These are phyloP conservation scores for Ispidina picta DNA, from an alignment of 2,797 vertebrate genomes.

Conservation along the genomic window DNA sequence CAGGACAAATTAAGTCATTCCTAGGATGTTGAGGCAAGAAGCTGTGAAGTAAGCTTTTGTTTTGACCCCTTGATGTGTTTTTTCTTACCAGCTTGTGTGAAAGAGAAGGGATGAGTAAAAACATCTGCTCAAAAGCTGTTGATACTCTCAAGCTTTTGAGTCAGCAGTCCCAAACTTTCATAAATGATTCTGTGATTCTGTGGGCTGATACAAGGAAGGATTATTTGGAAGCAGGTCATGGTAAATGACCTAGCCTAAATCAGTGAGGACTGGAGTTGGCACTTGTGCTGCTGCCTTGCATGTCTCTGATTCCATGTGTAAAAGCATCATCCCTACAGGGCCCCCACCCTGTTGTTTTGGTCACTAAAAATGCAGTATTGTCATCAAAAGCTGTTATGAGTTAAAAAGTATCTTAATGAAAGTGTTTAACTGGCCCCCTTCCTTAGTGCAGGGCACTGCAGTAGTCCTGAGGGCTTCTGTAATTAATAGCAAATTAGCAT, in stretches of 20 bases:
- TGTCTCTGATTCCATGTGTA: background rate
- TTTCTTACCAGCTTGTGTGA: background rate
- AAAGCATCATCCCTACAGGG: accelerated
- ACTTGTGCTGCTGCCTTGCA: background rate
- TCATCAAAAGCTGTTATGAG: background rate
- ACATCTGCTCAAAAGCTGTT: background rate
- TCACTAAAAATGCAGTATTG: background rate
- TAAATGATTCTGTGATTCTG: background rate
- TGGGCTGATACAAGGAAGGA: background rate
- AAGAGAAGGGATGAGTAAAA: background rate
- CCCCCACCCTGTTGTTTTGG: background rate
- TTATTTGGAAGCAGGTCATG: background rate
- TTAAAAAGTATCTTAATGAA: background rate
- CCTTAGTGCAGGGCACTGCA: background rate
- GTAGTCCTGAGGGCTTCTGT: slow-evolving; percentile 1
- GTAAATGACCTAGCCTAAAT: background rate
- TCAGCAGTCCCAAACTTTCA: background rate
- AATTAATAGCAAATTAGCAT: slow-evolving; percentile 68
- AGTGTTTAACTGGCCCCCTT: background rate
- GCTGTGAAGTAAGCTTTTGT: background rate
- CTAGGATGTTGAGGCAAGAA: background rate
- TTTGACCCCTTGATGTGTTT: background rate
- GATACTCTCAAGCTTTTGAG: background rate
- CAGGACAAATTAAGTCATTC: accelerated
- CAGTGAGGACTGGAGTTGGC: background rate